phyloP scores from a whole-genome alignment of 1,140 invertebrate species.

The Octopus bimaculoides region DNA sequence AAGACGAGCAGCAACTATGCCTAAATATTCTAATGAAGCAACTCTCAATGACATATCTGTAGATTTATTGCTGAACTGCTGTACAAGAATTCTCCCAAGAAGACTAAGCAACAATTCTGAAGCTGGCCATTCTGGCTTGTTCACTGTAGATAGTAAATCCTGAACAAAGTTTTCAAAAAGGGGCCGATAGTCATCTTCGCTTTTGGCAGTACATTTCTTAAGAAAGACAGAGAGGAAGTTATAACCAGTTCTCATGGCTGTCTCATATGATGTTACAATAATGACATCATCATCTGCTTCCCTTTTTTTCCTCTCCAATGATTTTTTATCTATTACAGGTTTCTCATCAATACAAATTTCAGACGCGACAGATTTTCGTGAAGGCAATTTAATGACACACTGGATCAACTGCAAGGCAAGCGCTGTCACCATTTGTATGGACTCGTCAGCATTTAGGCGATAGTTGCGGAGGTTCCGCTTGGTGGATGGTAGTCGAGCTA shows the following conservation, averaged over 20 bases:
- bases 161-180: conserved; percentile 99
- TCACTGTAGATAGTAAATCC: conserved; percentile 93
- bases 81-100: conserved; percentile 84
- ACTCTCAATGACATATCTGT: conserved; percentile 92
- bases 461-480: conserved; percentile 86
- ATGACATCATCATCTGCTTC: conserved; percentile 71
- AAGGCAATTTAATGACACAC: conserved; percentile 87
- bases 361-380: conserved; percentile 41
- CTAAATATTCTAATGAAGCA: conserved; percentile 95
- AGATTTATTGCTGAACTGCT: conserved; percentile 93
- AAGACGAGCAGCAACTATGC: conserved; percentile 91
- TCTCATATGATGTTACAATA: conserved; percentile 87
- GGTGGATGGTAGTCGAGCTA: conserved; percentile 92
- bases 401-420: conserved; percentile 95
- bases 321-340: conserved; percentile 9
- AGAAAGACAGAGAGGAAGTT: conserved; percentile 96
- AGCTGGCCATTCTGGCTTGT: conserved; percentile 99
- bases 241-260: conserved; percentile 84
- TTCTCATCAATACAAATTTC: conserved; percentile 21
- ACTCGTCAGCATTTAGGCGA: conserved; percentile 82
- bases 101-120: conserved; percentile 92
- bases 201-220: conserved; percentile 73
- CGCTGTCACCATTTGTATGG: conserved; percentile 97
- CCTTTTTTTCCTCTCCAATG: conserved; percentile 24
- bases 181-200: conserved; percentile 96